A percentile compares a stretch with the other conserved stretches of the same genome.
Evolutionary conservation across 2,888 invertebrate genomes (phyloP).

Genomic region (Eulithis prunata): DNA sequence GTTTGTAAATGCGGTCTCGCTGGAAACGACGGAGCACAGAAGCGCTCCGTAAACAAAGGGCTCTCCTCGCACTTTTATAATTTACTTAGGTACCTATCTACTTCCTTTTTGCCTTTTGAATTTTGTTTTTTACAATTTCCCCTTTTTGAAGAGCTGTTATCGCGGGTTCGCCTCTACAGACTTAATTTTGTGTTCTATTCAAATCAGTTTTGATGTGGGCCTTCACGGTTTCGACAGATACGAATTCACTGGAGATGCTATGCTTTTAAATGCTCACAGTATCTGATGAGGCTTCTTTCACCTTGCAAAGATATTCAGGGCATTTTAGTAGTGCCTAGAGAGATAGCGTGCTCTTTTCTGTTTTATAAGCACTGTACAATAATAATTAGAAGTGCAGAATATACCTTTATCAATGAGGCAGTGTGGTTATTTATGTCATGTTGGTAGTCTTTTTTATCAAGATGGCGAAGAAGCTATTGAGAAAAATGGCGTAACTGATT

Average conservation of each 20-base stretch:
- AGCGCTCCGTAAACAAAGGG: constrained; percentile 68
- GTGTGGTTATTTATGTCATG: too few relatives aligned
- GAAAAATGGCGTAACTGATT: constrained; percentile 22
- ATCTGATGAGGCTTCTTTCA: constrained; percentile 18
- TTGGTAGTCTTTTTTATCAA: too few relatives aligned
- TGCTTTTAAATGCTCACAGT: constrained; percentile 29
- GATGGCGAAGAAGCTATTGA: too few relatives aligned
- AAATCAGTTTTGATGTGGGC: constrained; percentile 65
- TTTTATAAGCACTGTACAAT: too few relatives aligned
- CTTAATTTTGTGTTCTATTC: constrained; percentile 68
- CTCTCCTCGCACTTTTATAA: constrained; percentile 72
- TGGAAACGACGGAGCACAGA: constrained; percentile 58
- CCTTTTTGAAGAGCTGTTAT: constrained; percentile 73
- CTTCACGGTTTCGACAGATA: constrained; percentile 56
- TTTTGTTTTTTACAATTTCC: constrained; percentile 70
- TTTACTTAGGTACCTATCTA: constrained; percentile 70
- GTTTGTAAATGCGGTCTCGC: constrained; percentile 56
- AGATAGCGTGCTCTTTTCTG: neutral
- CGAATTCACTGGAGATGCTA: constrained; percentile 43
- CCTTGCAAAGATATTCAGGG: neutral
- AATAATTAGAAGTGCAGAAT: too few relatives aligned
- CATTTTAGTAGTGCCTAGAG: constrained; percentile 15
- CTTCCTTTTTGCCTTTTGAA: constrained; percentile 71
- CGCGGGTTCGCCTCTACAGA: constrained; percentile 62
- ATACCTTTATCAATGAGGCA: too few relatives aligned